Evolutionary conservation across 35 echinoderm and acorn worm species (phyloP), one percentile per base, ranked within the genome.

Genomic region (Ptychodera flava): DNA sequence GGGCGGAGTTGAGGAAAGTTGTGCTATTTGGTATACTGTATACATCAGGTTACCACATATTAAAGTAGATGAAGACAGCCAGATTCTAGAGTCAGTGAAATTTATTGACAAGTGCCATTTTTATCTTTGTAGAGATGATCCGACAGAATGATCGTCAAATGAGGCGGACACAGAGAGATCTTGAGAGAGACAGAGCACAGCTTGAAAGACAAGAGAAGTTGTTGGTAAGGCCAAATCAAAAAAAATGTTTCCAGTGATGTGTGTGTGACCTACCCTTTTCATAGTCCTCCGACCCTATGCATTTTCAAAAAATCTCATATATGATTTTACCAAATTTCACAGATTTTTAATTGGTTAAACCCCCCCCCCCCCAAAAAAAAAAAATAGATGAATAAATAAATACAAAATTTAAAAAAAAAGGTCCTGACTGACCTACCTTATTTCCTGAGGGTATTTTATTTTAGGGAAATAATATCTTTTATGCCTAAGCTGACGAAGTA

Each of bases 201-300:
- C 87, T 97, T 33, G 94, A 97, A 77, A 87, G 89, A 87, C 91
- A 97, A 79, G 94, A 97, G 83, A 93, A 97, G 32, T 93, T 88
- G 91, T 36, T 97, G 78, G 94, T 97, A 87, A 91, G 91, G 77
- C 28, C 16, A 35, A 12, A 1, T 31, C 6, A 32, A 15, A 31
- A 28, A 31, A 28, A 1, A 33, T 1, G 37, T 31, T 33, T 53
- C 34, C 16, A 14, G 22, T 35, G 32, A 79, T n/a, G 2, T 28
- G 29, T 15, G 32, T 28, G 32, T 75, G 35, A 28, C 85, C 35
- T 33, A 28, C 15, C 33, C 33, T 78, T 12, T 78, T 0, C 29
- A 85, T 0, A 75, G 53, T 15, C 0, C 15, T 85, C 29, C 28
- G 14, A 38, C 83, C 14, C 34, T 36, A 37, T 33, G 0, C n/a